Evolutionary conservation across 2,888 invertebrate species (phyloP), one percentile per base, ranked within the genome.

Genomic region (Rambutsinella grinnellia): DNA sequence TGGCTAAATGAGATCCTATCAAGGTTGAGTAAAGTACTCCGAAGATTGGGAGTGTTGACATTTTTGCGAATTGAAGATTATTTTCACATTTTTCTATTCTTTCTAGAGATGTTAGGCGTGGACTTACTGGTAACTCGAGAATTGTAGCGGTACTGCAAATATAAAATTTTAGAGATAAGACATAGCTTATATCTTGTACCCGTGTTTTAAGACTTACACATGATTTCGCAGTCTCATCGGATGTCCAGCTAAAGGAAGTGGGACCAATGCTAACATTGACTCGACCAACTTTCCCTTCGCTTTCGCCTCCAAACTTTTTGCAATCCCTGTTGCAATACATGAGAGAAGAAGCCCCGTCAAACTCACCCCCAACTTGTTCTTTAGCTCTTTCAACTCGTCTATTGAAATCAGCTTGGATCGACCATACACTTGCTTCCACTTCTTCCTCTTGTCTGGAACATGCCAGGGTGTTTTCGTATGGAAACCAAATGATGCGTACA

Each of bases 141-240:
- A 62, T 24, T 10, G 71, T 62, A 13, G 26, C 63, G 23, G 71
- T 57, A 1, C 68, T 68, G 23, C 19, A 36, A 53, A 49, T 44
- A 24, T 1, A 47, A 47, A 8, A 15, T 24, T 13, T 3, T 2
- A 28, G 13, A 10, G 49, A 13, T 26, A 2, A 61, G n/a, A 10
- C 27, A 15, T n/a, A n/a, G n/a, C n/a, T n/a, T 49, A 49, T 10
- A 3, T 49, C 19, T 49, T 13, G 2, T 26, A 27, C n/a, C 26
- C 24, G 8, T 21, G 23, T 36, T 60, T 23, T 61, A 5, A 46
- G 1, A 24, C 53, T 36, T 68, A 60, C 27, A 63, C 54, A 21
- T 71, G 71, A 28, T 71, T 71, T 28, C 6, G 17, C 21, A 71
- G 28, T n/a, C 47, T 63, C 46, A 27, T 47, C 10, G 71, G 71